Conservation (phyloP, 2,113 vertebrate species). For the Ailuropoda melanoleuca region DNA sequence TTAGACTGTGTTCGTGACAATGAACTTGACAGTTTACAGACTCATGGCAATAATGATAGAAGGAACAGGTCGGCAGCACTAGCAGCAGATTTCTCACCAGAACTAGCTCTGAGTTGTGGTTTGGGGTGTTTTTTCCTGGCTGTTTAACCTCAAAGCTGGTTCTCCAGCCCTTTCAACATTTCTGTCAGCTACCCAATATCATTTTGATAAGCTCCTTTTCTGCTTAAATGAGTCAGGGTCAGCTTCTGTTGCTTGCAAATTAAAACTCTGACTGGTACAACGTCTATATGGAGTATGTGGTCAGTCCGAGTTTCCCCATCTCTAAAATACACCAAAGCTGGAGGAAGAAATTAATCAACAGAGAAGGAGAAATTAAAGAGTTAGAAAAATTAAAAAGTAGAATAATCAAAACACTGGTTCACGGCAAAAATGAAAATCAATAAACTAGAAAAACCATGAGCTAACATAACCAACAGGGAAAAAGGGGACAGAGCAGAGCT, state of each 20-base stretch:
- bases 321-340: neutral
- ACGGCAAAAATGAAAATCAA: neutral
- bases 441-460: neutral
- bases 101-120: constrained; percentile 62
- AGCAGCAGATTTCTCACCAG: constrained; percentile 42
- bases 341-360: neutral
- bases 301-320: neutral
- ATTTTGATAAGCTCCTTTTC: constrained; percentile 16
- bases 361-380: neutral
- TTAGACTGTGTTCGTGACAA: neutral
- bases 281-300: neutral
- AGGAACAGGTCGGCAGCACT: neutral
- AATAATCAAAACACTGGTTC: neutral
- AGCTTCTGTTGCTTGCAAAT: neutral
- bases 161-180: constrained; percentile 47
- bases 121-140: constrained; percentile 74
- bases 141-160: constrained; percentile 73
- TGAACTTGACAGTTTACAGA: neutral
- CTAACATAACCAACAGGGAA: neutral
- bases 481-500: neutral
- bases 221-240: neutral
- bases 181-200: constrained; percentile 27
- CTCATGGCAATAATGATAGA: neutral
- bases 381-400: neutral
- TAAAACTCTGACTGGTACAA: neutral